Percentiles rank a stretch among this genome's conserved stretches.
Conservation (phyloP, 2,797 vertebrate species). For the Antennarius maculatus region DNA sequence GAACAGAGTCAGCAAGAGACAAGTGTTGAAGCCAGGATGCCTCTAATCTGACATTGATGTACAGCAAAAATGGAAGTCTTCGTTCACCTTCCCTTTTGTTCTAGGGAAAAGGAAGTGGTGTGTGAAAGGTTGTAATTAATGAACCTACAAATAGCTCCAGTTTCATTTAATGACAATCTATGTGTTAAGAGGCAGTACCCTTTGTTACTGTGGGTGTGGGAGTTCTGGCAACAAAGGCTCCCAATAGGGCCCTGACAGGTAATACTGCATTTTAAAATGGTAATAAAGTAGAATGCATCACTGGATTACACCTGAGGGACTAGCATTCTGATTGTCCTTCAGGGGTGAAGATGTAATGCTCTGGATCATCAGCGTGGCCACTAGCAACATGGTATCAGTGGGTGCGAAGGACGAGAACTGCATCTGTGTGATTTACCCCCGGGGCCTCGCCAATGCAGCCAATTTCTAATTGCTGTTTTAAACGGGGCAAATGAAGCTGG, state of each 20-base stretch:
- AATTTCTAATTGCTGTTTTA: constrained; percentile 74
- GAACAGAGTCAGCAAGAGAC: constrained; percentile 44
- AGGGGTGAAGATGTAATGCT: constrained; percentile 58
- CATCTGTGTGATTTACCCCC: constrained; percentile 72
- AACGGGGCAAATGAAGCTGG: constrained; percentile 77
- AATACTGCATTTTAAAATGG: constrained; percentile 76
- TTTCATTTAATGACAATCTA: constrained; percentile 79
- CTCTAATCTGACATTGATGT: constrained; percentile 77
- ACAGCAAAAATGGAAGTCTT: constrained; percentile 76
- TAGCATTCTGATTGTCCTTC: constrained; percentile 63
- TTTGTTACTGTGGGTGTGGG: constrained; percentile 72
- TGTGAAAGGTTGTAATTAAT: constrained; percentile 82
- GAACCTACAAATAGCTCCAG: constrained; percentile 77
- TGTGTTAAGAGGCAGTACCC: constrained; percentile 75
- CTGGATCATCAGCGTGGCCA: constrained; percentile 66
- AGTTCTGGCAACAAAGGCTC: constrained; percentile 64
- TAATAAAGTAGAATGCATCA: constrained; percentile 73
- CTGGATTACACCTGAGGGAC: constrained; percentile 64
- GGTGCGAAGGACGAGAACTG: constrained; percentile 64
- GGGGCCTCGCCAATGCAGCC: constrained; percentile 62
- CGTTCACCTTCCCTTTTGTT: constrained; percentile 77
- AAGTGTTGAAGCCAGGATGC: constrained; percentile 45
- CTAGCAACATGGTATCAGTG: constrained; percentile 37
- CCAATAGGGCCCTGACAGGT: constrained; percentile 72
- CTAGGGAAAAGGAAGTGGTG: constrained; percentile 67